Percentiles rank a stretch among this genome's conserved stretches.
phyloP scores from a whole-genome alignment of 1,140 invertebrate genomes.

The Listronotus bonariensis region DNA sequence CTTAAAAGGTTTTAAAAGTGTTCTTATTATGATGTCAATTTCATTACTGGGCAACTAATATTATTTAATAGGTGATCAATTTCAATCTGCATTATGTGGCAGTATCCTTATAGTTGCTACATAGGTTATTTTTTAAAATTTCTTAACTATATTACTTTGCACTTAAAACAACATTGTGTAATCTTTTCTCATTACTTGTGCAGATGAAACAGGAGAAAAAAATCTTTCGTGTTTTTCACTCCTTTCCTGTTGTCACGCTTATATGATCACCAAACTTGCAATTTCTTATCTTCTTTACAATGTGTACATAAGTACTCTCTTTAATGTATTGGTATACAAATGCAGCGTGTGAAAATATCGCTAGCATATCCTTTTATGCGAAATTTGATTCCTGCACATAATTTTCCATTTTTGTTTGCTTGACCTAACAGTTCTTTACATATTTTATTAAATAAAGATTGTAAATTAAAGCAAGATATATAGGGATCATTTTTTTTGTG shows the following conservation, averaged over 20 bases:
- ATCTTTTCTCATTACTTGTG: too few species aligned
- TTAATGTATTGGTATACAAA: constrained; percentile 28
- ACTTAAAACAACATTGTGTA: too few species aligned
- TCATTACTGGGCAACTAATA: too few species aligned
- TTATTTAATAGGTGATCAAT: too few species aligned
- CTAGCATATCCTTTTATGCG: constrained; percentile 27
- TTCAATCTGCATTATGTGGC: too few species aligned
- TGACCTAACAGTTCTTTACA: constrained; percentile 3
- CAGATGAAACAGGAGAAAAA: background rate
- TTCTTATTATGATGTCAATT: too few species aligned
- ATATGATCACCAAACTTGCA: constrained; percentile 25
- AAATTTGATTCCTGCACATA: constrained; percentile 23
- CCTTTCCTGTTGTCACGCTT: constrained; percentile 12
- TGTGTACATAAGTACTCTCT: constrained; percentile 17
- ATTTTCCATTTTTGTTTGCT: constrained; percentile 30
- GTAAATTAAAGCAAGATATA: too few species aligned
- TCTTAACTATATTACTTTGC: background rate
- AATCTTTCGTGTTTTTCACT: constrained; percentile 14
- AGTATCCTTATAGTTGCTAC: too few species aligned
- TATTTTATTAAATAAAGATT: background rate
- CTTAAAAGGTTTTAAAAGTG: too few species aligned
- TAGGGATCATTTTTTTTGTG: too few species aligned
- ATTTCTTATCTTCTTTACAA: constrained; percentile 26
- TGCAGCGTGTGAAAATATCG: constrained; percentile 27
- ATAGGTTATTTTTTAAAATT: background rate